Conservation (phyloP, 2,888 invertebrate species). For the Parnassius glacialis region DNA sequence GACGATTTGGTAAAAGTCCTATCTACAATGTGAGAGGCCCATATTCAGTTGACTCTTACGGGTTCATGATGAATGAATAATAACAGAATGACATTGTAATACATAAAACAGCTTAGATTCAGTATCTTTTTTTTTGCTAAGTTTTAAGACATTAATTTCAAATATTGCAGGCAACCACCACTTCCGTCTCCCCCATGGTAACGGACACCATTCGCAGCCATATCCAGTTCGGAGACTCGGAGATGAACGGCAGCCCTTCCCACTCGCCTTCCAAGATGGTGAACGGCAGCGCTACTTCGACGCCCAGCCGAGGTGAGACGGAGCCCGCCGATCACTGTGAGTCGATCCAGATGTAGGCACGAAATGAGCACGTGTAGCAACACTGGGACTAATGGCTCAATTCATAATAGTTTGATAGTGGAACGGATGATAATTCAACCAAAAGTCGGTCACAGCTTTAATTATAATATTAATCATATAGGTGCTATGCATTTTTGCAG, state of each 20-base stretch:
- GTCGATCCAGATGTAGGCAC: slow-evolving; percentile 69
- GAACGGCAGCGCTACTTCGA: slow-evolving; percentile 67
- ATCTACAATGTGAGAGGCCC: no score
- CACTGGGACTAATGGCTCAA: slow-evolving; percentile 23
- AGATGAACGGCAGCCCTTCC: slow-evolving; percentile 59
- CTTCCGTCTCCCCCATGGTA: slow-evolving; percentile 75
- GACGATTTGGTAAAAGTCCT: no score
- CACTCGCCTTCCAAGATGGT: slow-evolving; percentile 59
- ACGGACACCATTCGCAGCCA: slow-evolving; percentile 83
- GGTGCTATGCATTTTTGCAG: background rate
- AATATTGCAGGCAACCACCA: slow-evolving; percentile 63
- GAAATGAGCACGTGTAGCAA: slow-evolving; percentile 53
- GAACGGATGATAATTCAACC: slow-evolving; percentile 8
- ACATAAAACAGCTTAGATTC: no score
- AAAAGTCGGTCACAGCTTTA: background rate
- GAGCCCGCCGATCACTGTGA: slow-evolving; percentile 72
- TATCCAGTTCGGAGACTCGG: slow-evolving; percentile 78
- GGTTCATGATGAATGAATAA: no score
- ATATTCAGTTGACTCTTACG: no score
- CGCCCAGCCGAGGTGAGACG: slow-evolving; percentile 77
- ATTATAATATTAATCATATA: background rate
- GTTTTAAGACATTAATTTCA: no score
- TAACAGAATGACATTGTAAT: no score
- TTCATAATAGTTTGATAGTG: slow-evolving; percentile 19
- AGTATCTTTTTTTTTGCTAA: no score